These are phyloP conservation scores for Omphaloscelis lunosa DNA, from an alignment of 2,888 invertebrate genomes.

Conservation along the genomic window DNA sequence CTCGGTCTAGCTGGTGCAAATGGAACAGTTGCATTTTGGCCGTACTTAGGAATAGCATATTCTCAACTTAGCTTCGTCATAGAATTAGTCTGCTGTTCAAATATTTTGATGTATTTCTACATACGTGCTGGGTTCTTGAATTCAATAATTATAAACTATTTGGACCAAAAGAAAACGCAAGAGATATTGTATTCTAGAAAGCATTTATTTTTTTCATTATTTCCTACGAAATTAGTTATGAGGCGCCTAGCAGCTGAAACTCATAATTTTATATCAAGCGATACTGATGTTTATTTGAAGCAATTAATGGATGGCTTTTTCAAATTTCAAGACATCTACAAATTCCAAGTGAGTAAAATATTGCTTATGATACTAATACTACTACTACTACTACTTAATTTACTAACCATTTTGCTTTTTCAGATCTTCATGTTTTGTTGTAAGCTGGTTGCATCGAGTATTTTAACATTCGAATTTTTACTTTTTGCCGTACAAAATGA, in stretches of 20 bases:
- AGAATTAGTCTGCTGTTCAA: conserved; percentile 75
- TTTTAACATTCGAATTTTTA: conserved; percentile 73
- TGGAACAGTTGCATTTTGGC: conserved; percentile 44
- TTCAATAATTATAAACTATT: conserved; percentile 75
- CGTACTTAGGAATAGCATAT: conserved; percentile 60
- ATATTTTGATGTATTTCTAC: conserved; percentile 74
- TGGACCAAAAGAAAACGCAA: conserved; percentile 59
- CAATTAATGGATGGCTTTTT: conserved; percentile 73
- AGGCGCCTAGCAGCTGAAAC: conserved; percentile 70
- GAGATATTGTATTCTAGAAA: conserved; percentile 27
- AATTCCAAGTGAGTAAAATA: conserved; percentile 72
- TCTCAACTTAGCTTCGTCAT: conserved; percentile 69
- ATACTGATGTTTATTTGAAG: conserved; percentile 72
- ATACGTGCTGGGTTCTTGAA: conserved; percentile 77
- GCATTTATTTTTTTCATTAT: conserved; percentile 33
- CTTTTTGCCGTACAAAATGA: conserved; percentile 72
- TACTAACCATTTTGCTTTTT: conserved; percentile 49
- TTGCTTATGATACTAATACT: not conserved
- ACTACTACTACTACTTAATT: not conserved
- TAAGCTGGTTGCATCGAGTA: conserved; percentile 71
- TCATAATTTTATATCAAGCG: conserved; percentile 71
- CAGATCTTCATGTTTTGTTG: conserved; percentile 75
- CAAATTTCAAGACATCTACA: conserved; percentile 69
- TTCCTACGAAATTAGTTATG: conserved; percentile 63
- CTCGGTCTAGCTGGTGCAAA: conserved; percentile 44